Evolutionary conservation across 2,888 invertebrate genomes (phyloP).

Genomic region (Dermolepida albohirtum): DNA sequence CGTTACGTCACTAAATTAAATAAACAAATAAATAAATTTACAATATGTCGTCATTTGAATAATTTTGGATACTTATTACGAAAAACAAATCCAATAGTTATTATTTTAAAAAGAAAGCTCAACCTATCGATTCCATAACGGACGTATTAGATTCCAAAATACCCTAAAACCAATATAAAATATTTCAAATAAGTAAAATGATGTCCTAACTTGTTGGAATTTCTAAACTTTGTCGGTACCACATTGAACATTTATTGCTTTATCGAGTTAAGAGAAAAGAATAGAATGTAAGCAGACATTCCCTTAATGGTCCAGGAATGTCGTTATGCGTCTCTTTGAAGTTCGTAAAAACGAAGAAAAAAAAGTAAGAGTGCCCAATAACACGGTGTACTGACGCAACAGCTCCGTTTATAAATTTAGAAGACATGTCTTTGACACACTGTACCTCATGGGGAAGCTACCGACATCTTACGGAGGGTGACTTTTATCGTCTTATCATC

Average conservation of each 20-base stretch:
- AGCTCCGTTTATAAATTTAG: constrained; percentile 21
- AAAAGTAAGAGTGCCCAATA: neutral
- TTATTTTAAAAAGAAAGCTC: too few species aligned
- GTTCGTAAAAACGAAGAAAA: constrained; percentile 12
- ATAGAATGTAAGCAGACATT: constrained; percentile 17
- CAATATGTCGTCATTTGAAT: too few species aligned
- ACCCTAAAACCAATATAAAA: constrained; percentile 1
- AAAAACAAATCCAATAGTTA: too few species aligned
- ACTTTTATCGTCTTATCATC: constrained; percentile 25
- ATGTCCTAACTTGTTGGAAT: constrained; percentile 13
- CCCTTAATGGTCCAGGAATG: constrained; percentile 28
- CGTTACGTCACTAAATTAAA: too few species aligned
- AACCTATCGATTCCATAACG: too few species aligned
- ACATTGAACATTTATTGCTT: constrained; percentile 26
- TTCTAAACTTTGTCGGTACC: constrained; percentile 20
- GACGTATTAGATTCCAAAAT: neutral
- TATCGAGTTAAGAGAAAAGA: constrained; percentile 22
- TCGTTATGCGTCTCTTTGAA: constrained; percentile 19
- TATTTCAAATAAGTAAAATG: constrained; percentile 4
- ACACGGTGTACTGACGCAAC: constrained; percentile 14
- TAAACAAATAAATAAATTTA: too few species aligned
- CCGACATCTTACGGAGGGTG: constrained; percentile 22
- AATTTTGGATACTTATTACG: too few species aligned
- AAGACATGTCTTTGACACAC: constrained; percentile 23
- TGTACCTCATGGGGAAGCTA: constrained; percentile 17